phyloP scores from a whole-genome alignment of 2,888 invertebrate genomes.

The Drosophila paranaensis region DNA sequence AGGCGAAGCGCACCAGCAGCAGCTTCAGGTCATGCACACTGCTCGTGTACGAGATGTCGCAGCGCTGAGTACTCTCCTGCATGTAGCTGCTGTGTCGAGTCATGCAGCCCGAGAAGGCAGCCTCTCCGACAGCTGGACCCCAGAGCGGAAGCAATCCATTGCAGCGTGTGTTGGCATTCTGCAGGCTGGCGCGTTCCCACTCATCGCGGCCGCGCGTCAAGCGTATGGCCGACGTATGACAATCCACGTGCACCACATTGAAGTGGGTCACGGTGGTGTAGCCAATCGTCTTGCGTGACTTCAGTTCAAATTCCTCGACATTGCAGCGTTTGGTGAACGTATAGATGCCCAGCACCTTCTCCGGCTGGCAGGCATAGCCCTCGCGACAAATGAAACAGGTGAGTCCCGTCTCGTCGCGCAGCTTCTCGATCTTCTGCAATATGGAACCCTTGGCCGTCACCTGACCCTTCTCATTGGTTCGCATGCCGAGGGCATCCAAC shows the following conservation, averaged over 20 bases:
- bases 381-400: conserved; percentile 99
- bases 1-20: conserved; percentile 94
- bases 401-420: conserved; percentile 97
- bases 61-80: conserved; percentile 85
- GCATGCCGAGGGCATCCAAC: conserved; percentile 96
- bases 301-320: conserved; percentile 96
- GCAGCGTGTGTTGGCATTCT: conserved; percentile 99
- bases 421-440: conserved; percentile 96
- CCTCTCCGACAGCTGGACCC: conserved; percentile 97
- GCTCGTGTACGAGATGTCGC: conserved; percentile 84
- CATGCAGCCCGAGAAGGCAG: conserved; percentile 96
- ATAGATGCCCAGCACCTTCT: conserved; percentile 97
- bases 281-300: conserved; percentile 92
- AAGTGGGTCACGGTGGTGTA: conserved; percentile 99
- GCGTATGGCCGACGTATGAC: conserved; percentile 98
- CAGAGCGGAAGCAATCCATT: conserved; percentile 98
- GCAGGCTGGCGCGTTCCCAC: conserved; percentile 98
- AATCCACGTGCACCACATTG: conserved; percentile 99
- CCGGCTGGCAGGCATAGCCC: conserved; percentile 97
- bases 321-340: conserved; percentile 98
- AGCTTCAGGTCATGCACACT: conserved; percentile 97
- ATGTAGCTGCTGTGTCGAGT: conserved; percentile 96
- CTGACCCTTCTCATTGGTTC: conserved; percentile 98
- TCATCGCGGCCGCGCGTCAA: conserved; percentile 92
- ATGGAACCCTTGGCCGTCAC: conserved; percentile 96